Base-by-base conservation (phyloP, 2,888 invertebrate species). In the Pinctada fucata region DNA sequence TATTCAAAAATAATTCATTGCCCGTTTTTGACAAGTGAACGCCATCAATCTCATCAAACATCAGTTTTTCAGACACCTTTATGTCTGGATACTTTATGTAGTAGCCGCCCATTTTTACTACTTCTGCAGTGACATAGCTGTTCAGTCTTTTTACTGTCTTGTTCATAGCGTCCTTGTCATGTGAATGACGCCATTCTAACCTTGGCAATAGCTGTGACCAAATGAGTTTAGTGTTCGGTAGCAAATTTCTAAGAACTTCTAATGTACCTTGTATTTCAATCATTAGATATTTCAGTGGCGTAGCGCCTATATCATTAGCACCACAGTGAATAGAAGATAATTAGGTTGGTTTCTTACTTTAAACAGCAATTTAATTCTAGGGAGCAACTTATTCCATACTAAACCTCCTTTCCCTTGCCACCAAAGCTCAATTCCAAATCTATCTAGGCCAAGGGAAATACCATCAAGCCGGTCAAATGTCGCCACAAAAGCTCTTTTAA, bases 291-390 rank as follows among this genome's bases (percentile, higher is more conserved):
- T 68, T 3, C 75, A 66, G n/a, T n/a, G n/a, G n/a, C n/a, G n/a
- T n/a, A n/a, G n/a, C n/a, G n/a, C n/a, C n/a, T 6, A 68, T 3
- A 47, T 75, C 75, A 68, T 75, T 75, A 58, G 13, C 75, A 58
- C 75, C 68, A 51, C 67, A 49, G 47, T 75, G 68, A 3, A 75
- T 47, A 75, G 3, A 48, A 75, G n/a, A 47, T 13, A 69, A 3
- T 68, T 5, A 31, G 75, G 69, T 3, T 13, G 51, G 8, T 69
- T 47, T 31, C 58, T 68, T 4, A 68, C 16, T 1, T 58, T n/a
- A n/a, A n/a, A n/a, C 66, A 5, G 47, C 16, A 58, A 58, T 68
- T n/a, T 49, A 10, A 52, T 10, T 52, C 58, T 52, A 8, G 58
- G 10, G 10, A 52, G 10, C 58, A 52, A 52, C 5, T 52, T 10